phyloP scores from a whole-genome alignment of 2,797 vertebrate species.

The Erithacus rubecula region DNA sequence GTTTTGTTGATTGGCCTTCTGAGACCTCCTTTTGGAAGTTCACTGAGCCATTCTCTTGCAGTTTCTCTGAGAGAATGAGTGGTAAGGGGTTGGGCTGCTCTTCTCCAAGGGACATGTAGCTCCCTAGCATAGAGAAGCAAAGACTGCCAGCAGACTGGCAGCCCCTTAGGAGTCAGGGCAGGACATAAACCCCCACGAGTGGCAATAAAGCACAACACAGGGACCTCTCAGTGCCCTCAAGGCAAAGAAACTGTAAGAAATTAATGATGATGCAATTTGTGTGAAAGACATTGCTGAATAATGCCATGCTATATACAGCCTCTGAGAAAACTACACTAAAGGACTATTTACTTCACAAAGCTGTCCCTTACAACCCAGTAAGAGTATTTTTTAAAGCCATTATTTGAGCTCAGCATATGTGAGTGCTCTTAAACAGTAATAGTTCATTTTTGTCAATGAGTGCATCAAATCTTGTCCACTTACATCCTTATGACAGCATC shows the following conservation, averaged over 20 bases:
- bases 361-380: not conserved
- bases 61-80: not conserved
- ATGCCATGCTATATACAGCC: fast-evolving
- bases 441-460: not conserved
- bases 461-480: not conserved
- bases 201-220: not conserved
- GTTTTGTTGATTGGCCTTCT: not conserved
- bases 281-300: not conserved
- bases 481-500: not conserved
- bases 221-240: not conserved
- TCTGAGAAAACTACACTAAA: not conserved
- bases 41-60: not conserved
- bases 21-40: not conserved
- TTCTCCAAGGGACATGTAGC: fast-evolving
- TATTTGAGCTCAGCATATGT: not conserved
- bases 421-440: not conserved
- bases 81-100: not conserved
- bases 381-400: not conserved
- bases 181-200: not conserved
- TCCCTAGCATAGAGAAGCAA: not conserved
- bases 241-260: not conserved
- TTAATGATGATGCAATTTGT: not conserved
- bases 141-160: not conserved
- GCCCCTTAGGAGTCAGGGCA: not conserved
- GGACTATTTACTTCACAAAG: not conserved